Evolutionary conservation across 2,113 vertebrate genomes (phyloP).

Genomic region (Callopanchax toddi): DNA sequence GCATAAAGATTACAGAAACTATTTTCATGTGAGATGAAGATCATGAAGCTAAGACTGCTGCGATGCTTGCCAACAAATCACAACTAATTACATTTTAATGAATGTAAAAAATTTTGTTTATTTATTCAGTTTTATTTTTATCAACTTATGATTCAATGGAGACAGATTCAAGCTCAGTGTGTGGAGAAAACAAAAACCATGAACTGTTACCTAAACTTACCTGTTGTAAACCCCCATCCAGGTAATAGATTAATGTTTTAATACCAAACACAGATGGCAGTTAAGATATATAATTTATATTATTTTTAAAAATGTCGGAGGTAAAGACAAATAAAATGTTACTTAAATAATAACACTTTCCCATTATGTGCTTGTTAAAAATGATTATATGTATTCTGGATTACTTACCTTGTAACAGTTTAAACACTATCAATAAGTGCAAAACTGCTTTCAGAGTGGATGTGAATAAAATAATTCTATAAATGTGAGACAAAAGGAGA

Average conservation of each 20-base stretch:
- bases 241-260: too few relatives aligned
- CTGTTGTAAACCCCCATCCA: too few relatives aligned
- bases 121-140: neutral
- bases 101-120: neutral
- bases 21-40: neutral
- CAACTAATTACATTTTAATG: neutral
- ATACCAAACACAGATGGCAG: too few relatives aligned
- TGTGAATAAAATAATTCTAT: conserved; percentile 26
- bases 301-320: too few relatives aligned
- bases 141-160: too few relatives aligned
- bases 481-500: conserved; percentile 53
- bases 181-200: too few relatives aligned
- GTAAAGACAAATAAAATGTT: too few relatives aligned
- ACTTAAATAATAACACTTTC: too few relatives aligned
- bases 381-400: neutral
- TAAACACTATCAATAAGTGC: conserved; percentile 1
- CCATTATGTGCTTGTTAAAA: neutral
- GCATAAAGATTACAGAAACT: neutral
- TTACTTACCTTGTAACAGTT: neutral
- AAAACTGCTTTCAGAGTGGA: conserved; percentile 28
- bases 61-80: too few relatives aligned
- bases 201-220: too few relatives aligned
- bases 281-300: too few relatives aligned
- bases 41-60: neutral
- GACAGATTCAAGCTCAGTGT: too few relatives aligned